A percentile compares a stretch with the other conserved stretches of the same genome.
These are phyloP conservation scores for Calameuta idolon DNA, from an alignment of 2,888 invertebrate genomes.

Conservation along the genomic window DNA sequence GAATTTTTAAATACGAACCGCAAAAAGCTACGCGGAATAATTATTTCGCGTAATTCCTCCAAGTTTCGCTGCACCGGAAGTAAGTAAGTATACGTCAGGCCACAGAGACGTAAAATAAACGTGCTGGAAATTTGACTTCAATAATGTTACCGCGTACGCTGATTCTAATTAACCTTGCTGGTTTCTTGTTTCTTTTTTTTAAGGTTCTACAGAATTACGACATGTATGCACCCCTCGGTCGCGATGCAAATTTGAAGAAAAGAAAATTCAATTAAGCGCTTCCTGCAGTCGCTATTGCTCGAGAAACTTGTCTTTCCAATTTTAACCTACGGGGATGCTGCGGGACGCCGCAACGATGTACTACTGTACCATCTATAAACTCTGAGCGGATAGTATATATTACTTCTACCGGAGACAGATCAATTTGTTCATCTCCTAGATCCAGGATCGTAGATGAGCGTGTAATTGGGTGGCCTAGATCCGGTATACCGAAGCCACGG, in stretches of 20 bases:
- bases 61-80: not conserved
- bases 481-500: conserved; percentile 37
- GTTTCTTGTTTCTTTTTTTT: not conserved
- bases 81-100: not conserved
- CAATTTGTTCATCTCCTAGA: conserved; percentile 60
- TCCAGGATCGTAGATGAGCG: conserved; percentile 58
- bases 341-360: not conserved
- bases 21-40: conserved; percentile 4
- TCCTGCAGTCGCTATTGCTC: not conserved
- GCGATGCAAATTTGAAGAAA: not conserved
- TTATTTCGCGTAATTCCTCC: not conserved
- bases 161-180: not conserved
- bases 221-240: not conserved
- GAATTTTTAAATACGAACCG: conserved; percentile 6
- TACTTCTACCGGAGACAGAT: conserved; percentile 40
- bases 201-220: not conserved
- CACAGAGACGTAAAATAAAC: not conserved
- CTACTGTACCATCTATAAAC: not conserved
- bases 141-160: not conserved
- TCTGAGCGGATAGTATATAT: not conserved
- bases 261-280: not conserved
- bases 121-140: not conserved
- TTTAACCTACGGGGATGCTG: not conserved
- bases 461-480: conserved; percentile 60
- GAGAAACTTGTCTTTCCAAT: not conserved